A percentile compares a stretch with the other conserved stretches of the same genome.
Evolutionary conservation across 2,888 invertebrate species (phyloP).

Genomic region (Pachycephus smyrnensis): DNA sequence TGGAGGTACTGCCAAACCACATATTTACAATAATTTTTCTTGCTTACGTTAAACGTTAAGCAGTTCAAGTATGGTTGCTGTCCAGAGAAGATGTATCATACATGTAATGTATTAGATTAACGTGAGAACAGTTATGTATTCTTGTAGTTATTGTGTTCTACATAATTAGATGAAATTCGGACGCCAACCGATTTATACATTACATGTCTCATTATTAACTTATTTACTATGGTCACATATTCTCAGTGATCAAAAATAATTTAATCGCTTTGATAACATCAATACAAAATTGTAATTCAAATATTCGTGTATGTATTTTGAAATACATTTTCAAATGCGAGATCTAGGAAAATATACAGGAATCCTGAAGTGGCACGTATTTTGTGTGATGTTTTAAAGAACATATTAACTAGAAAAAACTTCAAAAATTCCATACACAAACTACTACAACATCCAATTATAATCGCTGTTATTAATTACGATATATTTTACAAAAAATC

Average conservation of each 20-base stretch:
- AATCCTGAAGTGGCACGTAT: not conserved
- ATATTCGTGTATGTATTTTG: not conserved
- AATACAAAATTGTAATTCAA: not conserved
- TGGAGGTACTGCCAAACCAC: not conserved
- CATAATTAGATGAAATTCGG: not conserved
- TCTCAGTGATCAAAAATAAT: not conserved
- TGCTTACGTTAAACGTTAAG: not conserved
- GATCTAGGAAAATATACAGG: not conserved
- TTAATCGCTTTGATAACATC: not conserved
- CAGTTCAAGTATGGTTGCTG: not conserved
- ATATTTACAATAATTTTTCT: constrained; percentile 4
- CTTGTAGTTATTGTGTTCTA: too few relatives aligned
- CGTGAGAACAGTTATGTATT: too few relatives aligned
- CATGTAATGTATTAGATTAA: too few relatives aligned
- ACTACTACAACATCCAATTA: not conserved
- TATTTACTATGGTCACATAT: not conserved
- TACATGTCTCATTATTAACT: too few relatives aligned
- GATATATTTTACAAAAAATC: not conserved
- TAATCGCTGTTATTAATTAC: not conserved
- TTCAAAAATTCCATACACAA: not conserved
- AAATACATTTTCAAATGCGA: not conserved
- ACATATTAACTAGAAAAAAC: too few relatives aligned
- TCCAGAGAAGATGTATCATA: not conserved
- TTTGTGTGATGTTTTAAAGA: not conserved
- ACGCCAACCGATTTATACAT: not conserved